These are phyloP conservation scores for Dicaeum eximium DNA, from an alignment of 2,113 vertebrate genomes.

Conservation along the genomic window DNA sequence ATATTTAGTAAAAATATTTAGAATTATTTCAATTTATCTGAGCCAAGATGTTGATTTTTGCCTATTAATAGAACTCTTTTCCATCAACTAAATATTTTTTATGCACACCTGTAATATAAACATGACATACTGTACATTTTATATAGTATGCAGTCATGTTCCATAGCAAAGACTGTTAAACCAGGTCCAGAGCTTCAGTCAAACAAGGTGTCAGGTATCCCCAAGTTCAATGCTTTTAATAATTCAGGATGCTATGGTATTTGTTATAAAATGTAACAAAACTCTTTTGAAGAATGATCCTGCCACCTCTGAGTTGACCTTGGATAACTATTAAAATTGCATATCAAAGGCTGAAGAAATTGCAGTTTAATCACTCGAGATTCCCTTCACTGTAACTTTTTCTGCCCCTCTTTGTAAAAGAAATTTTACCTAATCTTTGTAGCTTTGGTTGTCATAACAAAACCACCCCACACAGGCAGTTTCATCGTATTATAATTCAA, in stretches of 20 bases:
- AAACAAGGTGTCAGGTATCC: slow-evolving; percentile 32
- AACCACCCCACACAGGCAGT: background rate
- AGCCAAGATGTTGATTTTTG: background rate
- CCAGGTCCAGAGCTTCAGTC: background rate
- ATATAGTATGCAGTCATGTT: background rate
- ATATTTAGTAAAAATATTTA: slow-evolving; percentile 19
- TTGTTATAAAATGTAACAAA: background rate
- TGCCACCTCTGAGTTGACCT: background rate
- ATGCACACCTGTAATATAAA: background rate
- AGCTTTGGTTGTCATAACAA: slow-evolving; percentile 58
- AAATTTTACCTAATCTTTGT: slow-evolving; percentile 16
- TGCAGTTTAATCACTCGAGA: background rate
- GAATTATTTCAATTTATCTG: background rate
- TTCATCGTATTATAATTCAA: background rate
- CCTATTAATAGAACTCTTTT: background rate
- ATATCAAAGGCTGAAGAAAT: slow-evolving; percentile 23
- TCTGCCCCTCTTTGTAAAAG: background rate
- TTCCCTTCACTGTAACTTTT: background rate
- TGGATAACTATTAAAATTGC: background rate
- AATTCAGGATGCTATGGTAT: background rate
- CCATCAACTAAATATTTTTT: background rate
- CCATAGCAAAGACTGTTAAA: background rate
- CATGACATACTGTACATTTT: background rate
- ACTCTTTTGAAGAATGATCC: background rate
- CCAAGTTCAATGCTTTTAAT: background rate